Conservation (phyloP, 2,113 vertebrate species). For the Terrapene triunguis region DNA sequence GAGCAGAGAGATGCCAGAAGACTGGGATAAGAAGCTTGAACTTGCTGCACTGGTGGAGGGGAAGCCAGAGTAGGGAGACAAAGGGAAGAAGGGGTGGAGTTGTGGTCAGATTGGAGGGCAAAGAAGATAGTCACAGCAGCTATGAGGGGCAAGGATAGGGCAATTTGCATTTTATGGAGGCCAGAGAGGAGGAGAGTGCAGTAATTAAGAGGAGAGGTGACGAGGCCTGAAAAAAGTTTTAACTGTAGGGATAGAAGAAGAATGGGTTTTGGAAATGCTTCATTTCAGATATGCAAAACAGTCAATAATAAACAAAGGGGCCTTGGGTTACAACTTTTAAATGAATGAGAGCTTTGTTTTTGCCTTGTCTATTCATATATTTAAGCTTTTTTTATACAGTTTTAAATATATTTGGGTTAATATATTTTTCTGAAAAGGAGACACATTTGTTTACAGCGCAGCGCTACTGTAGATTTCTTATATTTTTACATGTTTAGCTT, state of each 20-base stretch:
- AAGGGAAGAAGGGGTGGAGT: no score
- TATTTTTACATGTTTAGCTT: neutral
- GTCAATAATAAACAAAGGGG: slow-evolving; percentile 60
- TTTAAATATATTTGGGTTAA: slow-evolving; percentile 45
- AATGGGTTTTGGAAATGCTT: slow-evolving; percentile 46
- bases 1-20: neutral
- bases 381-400: slow-evolving; percentile 55
- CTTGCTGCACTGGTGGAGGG: neutral
- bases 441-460: slow-evolving; percentile 5
- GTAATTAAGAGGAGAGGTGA: neutral
- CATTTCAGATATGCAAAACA: slow-evolving; percentile 61
- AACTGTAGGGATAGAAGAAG: neutral
- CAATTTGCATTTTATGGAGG: neutral
- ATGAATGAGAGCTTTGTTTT: slow-evolving; percentile 75
- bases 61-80: neutral
- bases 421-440: neutral
- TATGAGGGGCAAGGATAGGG: neutral
- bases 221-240: neutral
- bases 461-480: neutral
- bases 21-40: neutral
- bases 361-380: slow-evolving; percentile 63
- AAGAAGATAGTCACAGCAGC: neutral
- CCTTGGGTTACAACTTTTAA: slow-evolving; percentile 57
- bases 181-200: neutral
- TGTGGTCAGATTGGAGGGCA: neutral